phyloP scores from a whole-genome alignment of 2,797 vertebrate genomes.

The Lindbergichthys nudifrons region DNA sequence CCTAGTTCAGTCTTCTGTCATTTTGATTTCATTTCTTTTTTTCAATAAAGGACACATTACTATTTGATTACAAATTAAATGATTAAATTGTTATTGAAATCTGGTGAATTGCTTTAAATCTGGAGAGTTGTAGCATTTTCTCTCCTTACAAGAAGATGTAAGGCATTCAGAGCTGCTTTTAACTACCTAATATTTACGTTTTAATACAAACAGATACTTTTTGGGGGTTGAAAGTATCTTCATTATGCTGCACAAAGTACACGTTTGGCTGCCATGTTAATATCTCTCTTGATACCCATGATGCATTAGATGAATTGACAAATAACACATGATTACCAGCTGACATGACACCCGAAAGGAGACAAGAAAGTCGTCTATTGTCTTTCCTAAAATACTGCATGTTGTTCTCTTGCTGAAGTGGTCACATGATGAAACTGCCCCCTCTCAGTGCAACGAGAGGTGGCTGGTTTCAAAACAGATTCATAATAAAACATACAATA shows the following conservation, averaged over 20 bases:
- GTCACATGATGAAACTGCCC: slow-evolving; percentile 12
- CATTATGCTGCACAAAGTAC: no score
- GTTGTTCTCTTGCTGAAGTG: slow-evolving; percentile 22
- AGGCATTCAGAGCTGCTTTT: no score
- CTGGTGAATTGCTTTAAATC: background rate
- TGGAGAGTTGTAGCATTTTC: no score
- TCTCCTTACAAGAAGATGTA: no score
- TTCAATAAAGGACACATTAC: slow-evolving; percentile 3
- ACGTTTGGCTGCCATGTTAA: background rate
- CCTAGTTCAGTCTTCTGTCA: slow-evolving; percentile 6
- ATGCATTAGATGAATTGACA: slow-evolving; percentile 4
- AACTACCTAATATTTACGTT: no score
- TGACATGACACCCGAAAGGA: background rate
- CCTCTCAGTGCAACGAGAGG: slow-evolving; percentile 11
- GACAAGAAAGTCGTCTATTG: background rate
- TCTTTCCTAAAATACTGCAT: slow-evolving; percentile 14
- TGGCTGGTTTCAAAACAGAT: slow-evolving; percentile 11
- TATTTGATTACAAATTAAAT: background rate
- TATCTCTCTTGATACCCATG: background rate
- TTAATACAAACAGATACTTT: no score
- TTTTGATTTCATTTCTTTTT: slow-evolving; percentile 16
- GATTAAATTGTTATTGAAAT: slow-evolving; percentile 9
- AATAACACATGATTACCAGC: background rate
- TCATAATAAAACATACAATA: slow-evolving; percentile 2
- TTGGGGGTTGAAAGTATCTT: no score